These are phyloP conservation scores for Drosophila hydei DNA, from an alignment of 1,140 invertebrate species.

Conservation along the genomic window DNA sequence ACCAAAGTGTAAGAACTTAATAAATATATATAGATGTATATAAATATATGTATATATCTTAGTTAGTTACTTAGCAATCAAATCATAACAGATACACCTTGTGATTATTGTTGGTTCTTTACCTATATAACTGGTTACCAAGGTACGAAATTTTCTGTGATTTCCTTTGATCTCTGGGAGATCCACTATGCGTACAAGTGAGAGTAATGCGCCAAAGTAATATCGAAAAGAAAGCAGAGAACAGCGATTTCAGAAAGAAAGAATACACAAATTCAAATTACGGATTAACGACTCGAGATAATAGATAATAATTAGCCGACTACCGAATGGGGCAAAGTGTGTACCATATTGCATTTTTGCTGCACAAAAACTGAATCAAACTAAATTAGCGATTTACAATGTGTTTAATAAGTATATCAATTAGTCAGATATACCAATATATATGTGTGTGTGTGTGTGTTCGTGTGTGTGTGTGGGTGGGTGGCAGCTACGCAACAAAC, in stretches of 20 bases:
- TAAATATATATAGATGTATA: slow-evolving; percentile 1
- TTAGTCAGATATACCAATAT: background rate
- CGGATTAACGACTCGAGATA: too few relatives aligned
- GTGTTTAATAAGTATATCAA: slow-evolving; percentile 1
- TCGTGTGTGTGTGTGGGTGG: slow-evolving; percentile 38
- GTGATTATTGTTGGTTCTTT: slow-evolving; percentile 84
- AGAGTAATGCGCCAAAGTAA: slow-evolving; percentile 49
- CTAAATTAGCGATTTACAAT: slow-evolving; percentile 65
- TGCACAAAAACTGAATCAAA: slow-evolving; percentile 44
- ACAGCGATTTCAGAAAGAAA: slow-evolving; percentile 17
- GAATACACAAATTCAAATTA: background rate
- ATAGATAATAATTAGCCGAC: slow-evolving; percentile 43
- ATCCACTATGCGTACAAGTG: slow-evolving; percentile 89
- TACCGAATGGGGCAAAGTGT: slow-evolving; percentile 54
- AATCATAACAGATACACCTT: background rate
- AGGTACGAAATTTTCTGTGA: slow-evolving; percentile 98
- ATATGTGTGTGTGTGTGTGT: slow-evolving; percentile 37
- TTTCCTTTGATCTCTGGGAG: slow-evolving; percentile 98
- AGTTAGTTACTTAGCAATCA: background rate
- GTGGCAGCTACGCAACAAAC: slow-evolving; percentile 61
- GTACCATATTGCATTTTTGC: slow-evolving; percentile 79
- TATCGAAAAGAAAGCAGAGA: slow-evolving; percentile 66
- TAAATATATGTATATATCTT: slow-evolving; percentile 17
- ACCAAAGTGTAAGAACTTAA: slow-evolving; percentile 27
- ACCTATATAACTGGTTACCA: slow-evolving; percentile 99